Percentiles rank a stretch among this genome's conserved stretches.
Evolutionary conservation across 1,140 invertebrate species (phyloP).

Genomic region (silkworm (Bombyx mori)): ASM3026992v2 NC_085121.1:2420001-2420500

Average conservation of each 20-base stretch:
- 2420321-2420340: conserved; percentile 42
- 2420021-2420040: too few relatives aligned
- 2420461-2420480: conserved; percentile 18
- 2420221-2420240: conserved; percentile 27
- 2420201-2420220: conserved; percentile 33
- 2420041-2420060: too few relatives aligned
- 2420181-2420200: conserved; percentile 15
- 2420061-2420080: too few relatives aligned
- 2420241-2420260: conserved; percentile 34
- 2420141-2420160: too few relatives aligned
- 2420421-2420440: neutral
- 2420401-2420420: neutral
- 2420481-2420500: conserved; percentile 35
- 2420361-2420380: too few relatives aligned
- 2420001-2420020: too few relatives aligned
- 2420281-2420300: conserved; percentile 46
- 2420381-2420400: too few relatives aligned
- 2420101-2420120: too few relatives aligned
- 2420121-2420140: too few relatives aligned
- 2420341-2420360: conserved; percentile 4
- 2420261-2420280: conserved; percentile 26
- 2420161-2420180: too few relatives aligned
- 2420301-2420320: conserved; percentile 42
- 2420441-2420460: neutral
- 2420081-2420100: too few relatives aligned